Percentiles rank a stretch among this genome's conserved stretches.
These are phyloP conservation scores for Eurytoma adleriae DNA, from an alignment of 2,888 invertebrate species.

Conservation along the genomic window DNA sequence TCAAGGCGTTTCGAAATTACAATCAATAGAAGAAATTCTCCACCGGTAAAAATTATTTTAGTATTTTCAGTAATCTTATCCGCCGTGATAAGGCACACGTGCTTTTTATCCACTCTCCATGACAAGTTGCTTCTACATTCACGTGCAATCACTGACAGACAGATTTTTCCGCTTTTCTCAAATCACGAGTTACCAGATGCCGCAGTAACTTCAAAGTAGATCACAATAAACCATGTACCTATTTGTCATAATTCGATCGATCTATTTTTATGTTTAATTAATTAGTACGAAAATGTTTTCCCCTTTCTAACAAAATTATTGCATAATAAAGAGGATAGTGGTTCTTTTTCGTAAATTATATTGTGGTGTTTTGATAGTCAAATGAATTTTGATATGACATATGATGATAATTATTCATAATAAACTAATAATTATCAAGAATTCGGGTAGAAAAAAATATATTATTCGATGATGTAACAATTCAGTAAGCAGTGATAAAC, in stretches of 20 bases:
- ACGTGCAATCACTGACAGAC: slow-evolving; percentile 4
- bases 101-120: slow-evolving; percentile 6
- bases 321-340: no score
- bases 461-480: slow-evolving; percentile 6
- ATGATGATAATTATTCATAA: no score
- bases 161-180: not conserved
- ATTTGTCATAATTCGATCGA: no score
- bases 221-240: no score
- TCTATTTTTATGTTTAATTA: no score
- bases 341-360: no score
- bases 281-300: no score
- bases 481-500: slow-evolving; percentile 13
- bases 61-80: slow-evolving; percentile 55
- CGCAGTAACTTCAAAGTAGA: no score
- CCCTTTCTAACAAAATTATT: no score
- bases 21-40: slow-evolving; percentile 31
- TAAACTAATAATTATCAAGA: no score
- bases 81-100: slow-evolving; percentile 48
- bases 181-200: not conserved
- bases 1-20: slow-evolving; percentile 42
- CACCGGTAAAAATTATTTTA: slow-evolving; percentile 23
- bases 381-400: no score
- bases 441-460: not conserved
- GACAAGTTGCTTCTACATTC: not conserved
- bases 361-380: no score